A percentile compares a stretch with the other conserved stretches of the same genome.
Conservation (phyloP, 2,888 invertebrate genomes). For the Pharmacophagus antenor region DNA sequence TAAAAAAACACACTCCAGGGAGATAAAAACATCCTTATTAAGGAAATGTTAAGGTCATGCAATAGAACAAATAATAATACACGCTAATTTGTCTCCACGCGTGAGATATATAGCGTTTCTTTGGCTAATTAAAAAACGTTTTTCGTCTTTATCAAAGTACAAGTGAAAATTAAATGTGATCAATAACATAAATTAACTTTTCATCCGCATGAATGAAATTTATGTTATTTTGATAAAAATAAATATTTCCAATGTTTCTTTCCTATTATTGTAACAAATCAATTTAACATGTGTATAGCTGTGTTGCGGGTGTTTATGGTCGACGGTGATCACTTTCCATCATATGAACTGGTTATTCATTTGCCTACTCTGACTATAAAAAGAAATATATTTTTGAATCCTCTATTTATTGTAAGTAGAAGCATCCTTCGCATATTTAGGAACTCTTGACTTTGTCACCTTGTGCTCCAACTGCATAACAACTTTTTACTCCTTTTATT, state of each 20-base stretch:
- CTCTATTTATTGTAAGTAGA: background rate
- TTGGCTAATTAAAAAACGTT: no score
- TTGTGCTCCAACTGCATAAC: background rate
- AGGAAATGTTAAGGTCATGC: slow-evolving; percentile 63
- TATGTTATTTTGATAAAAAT: no score
- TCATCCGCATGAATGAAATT: background rate
- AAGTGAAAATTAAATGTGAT: no score
- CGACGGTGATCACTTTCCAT: no score
- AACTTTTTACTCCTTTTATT: no score
- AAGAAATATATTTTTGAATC: background rate
- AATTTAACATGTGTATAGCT: no score
- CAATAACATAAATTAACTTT: no score
- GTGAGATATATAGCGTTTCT: background rate
- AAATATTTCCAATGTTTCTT: no score
- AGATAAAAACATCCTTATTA: slow-evolving; percentile 28
- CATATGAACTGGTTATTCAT: no score
- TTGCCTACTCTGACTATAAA: no score
- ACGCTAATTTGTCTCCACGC: background rate
- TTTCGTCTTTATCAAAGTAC: no score
- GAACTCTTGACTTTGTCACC: background rate
- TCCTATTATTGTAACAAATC: background rate
- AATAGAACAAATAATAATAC: slow-evolving; percentile 41
- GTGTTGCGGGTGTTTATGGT: no score
- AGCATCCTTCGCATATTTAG: background rate
- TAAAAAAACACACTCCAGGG: background rate